Base-by-base conservation (phyloP, 2,888 invertebrate genomes). In the Dicranocentrus wangi region DNA sequence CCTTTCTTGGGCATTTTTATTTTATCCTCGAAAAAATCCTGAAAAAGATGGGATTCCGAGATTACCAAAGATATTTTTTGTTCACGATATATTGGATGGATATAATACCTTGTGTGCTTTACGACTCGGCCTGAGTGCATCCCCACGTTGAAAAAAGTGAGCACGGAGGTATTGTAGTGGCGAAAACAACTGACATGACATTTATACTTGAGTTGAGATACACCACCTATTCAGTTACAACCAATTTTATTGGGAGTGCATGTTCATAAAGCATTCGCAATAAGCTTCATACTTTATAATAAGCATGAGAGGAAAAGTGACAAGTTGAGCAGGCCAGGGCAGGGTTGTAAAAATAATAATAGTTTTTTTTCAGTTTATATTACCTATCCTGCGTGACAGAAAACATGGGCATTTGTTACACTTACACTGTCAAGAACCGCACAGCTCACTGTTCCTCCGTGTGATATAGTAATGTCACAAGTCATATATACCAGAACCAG, bases 331-430 rank as follows among this genome's bases (percentile, higher is more conserved):
- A 55, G 73, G 55, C 73, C 65, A 53, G 73, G 73, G 63, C 65
- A 73, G 73, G 72, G 73, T 73, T 65, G 73, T 73, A 73, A 73
- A 61, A 73, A 73, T 65, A 65, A 73, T 73, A 73, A 73, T 73
- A 42, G 73, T 65, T 28, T 73, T 43, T 61, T 53, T 58, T 51
- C 25, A 65, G 73, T 73, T 63, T 63, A 42, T 73, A 63, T 73
- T 73, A 53, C 53, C 73, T 27, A 65, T 65, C 39, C 73, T 73
- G 73, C 65, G 73, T 73, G 73, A 73, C 65, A 73, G 73, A 58
- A 73, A 73, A 73, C 73, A 73, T 73, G 73, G 73, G 65, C 73
- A 73, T 73, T 73, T 73, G 73, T 73, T 73, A 73, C 73, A 73
- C 63, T 73, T 73, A 73, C 73, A 65, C 73, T 73, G 73, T 73